Base-by-base conservation (phyloP, 2,113 vertebrate species). In the Todiramphus chloris region DNA sequence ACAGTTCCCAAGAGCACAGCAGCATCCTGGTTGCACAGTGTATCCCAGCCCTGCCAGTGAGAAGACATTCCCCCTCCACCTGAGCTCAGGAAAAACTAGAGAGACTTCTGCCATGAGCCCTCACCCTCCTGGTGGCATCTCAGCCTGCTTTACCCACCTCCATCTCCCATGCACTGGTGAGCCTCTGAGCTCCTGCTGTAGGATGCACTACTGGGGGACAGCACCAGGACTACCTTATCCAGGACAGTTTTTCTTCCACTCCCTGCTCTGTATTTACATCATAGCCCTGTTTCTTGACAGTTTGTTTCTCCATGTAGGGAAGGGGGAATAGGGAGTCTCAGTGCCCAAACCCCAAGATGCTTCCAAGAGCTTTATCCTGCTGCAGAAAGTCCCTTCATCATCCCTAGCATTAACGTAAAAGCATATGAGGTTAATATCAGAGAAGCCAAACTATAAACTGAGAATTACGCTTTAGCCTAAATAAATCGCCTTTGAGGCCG, bases 391-490 rank as follows among this genome's bases (percentile, higher is more conserved):
- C 70, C 83, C 90, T 95, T 94, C 77, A 64, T 89, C 89, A 46
- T 73, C 84, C 67, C 20, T 16, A 46, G 76, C 87, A 91, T 79
- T 92, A 93, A 82, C 89, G 76, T 66, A 76, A 92, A 79, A 87
- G 74, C 12, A 1, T 41, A 30, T 78, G 80, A 94, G 89, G 86
- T 96, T 95, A 91, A 91, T 76, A 69, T 55, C 0, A 1, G 74
- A 76, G 78, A 96, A 95, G 70, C 83, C 89, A 79, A 94, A 91
- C 74, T 94, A 82, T 94, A 96, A 95, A 94, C 83, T 69, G 86
- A 96, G 91, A 96, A 95, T 82, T 94, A 94, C 1, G 7, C 66
- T 91, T 87, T n/a, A 77, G 70, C 92, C 91, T 69, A 85, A 95
- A 93, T 93, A 92, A 94, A 97, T 91, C 92, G 78, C 60, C 15